Evolutionary conservation across 2,888 invertebrate species (phyloP).

Genomic region (Erebia epiphron): DNA sequence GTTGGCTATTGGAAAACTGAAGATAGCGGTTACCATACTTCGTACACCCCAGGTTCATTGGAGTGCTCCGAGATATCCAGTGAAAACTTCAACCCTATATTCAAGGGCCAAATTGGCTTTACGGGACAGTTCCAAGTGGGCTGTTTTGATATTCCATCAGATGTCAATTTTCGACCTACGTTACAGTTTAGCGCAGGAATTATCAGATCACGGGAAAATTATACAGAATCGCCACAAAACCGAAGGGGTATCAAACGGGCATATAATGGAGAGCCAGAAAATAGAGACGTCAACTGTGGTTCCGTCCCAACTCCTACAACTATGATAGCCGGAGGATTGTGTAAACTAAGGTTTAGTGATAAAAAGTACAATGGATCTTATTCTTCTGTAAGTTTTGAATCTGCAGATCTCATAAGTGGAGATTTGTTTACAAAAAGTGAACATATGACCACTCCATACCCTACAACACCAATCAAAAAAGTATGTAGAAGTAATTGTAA

Average conservation of each 20-base stretch:
- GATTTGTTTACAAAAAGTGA: conserved; percentile 30
- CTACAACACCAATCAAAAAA: conserved; percentile 72
- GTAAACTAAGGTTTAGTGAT: conserved; percentile 67
- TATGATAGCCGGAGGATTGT: conserved; percentile 68
- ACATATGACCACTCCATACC: conserved; percentile 50
- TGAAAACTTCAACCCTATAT: conserved; percentile 54
- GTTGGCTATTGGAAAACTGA: conserved; percentile 63
- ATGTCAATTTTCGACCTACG: conserved; percentile 46
- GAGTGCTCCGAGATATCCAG: conserved; percentile 62
- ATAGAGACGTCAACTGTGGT: conserved; percentile 45
- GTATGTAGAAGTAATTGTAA: conserved; percentile 60
- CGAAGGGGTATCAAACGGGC: conserved; percentile 65
- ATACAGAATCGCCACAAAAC: conserved; percentile 54
- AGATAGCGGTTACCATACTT: conserved; percentile 76
- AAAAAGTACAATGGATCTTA: conserved; percentile 45
- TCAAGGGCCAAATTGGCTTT: conserved; percentile 51
- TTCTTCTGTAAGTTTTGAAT: conserved; percentile 35
- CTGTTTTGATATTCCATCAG: conserved; percentile 51
- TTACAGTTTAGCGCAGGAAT: conserved; percentile 43
- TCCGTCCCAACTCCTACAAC: conserved; percentile 69
- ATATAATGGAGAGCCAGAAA: conserved; percentile 56
- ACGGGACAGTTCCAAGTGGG: conserved; percentile 55
- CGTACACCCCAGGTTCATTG: conserved; percentile 68
- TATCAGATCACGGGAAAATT: conserved; percentile 41
- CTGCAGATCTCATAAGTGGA: conserved; percentile 26